Conservation (phyloP, 2,888 invertebrate species). For the Arrhopalites spinosus region DNA sequence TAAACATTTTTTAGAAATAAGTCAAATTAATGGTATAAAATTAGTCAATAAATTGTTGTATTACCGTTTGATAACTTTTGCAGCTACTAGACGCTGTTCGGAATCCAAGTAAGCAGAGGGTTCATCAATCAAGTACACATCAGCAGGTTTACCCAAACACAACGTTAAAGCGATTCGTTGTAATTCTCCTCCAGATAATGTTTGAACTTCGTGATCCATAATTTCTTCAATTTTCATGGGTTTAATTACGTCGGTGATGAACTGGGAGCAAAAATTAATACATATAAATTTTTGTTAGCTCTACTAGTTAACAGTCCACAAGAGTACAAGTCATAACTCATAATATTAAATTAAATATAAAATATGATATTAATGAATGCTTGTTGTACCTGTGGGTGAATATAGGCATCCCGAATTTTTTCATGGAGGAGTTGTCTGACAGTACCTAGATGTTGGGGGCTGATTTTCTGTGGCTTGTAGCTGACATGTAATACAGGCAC, state of each 20-base stretch:
- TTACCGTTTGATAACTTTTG: slow-evolving; percentile 97
- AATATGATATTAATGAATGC: slow-evolving; percentile 10
- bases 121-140: slow-evolving; percentile 98
- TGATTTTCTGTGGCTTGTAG: slow-evolving; percentile 99
- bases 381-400: slow-evolving; percentile 80
- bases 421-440: slow-evolving; percentile 93
- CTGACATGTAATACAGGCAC: slow-evolving; percentile 94
- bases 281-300: neutral
- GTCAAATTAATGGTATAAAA: too few species aligned
- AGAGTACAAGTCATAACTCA: neutral
- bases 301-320: neutral
- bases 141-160: slow-evolving; percentile 97
- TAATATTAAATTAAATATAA: too few species aligned
- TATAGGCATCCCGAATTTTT: slow-evolving; percentile 95
- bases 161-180: slow-evolving; percentile 95
- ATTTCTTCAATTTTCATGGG: slow-evolving; percentile 96
- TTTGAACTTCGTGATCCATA: slow-evolving; percentile 97
- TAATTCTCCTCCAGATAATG: slow-evolving; percentile 98
- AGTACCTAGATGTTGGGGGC: slow-evolving; percentile 91
- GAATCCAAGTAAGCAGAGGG: slow-evolving; percentile 99
- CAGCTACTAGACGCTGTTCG: slow-evolving; percentile 98
- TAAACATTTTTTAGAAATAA: too few species aligned
- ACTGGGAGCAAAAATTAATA: slow-evolving; percentile 64
- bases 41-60: too few species aligned
- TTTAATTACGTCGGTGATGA: slow-evolving; percentile 98